Base-by-base conservation (phyloP, 2,113 vertebrate species). In the Brienomyrus longianalis region DNA sequence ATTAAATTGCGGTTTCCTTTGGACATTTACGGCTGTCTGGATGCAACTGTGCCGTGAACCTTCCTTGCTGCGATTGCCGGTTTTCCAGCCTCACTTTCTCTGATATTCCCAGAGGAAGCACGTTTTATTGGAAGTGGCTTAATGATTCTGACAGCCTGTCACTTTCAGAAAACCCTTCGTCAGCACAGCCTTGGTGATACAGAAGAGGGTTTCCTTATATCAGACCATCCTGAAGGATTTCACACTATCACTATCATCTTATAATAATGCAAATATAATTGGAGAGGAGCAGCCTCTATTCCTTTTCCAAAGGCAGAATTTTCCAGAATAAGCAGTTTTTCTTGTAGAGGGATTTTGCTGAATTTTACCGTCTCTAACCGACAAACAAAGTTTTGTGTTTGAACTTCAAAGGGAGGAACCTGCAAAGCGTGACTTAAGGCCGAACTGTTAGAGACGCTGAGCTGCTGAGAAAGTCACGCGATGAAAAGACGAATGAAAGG, bases 331-430 rank as follows among this genome's bases (percentile, higher is more conserved):
- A 62, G 83, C 88, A 39, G 23, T 51, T 77, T 48, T 21, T 83
- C 47, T 51, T 54, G 48, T 31, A 48, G 19, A 83, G 74, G 31
- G 47, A 54, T 74, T 56, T 77, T 45, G 74, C 48, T 88, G 74
- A 52, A 89, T 48, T 43, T 39, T 89, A 50, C 70, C 10, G 35
- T 83, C 21, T 83, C 19, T 21, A 31, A 89, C 17, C 19, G 15
- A 89, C 70, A 83, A 83, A 89, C 88, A 52, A 70, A 50, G 70
- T 83, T 54, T 23, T 83, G 66, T 23, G 31, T 31, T 80, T 54
- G n/a, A 89, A 51, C 66, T 89, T 89, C 66, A 89, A 83, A 89
- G 62, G 47, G 62, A 54, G 77, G 77, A 89, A n/a, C 70, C 62
- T 48, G 35, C 48, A 45, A 88, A 62, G 62, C 56, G 52, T 39